Percentiles rank a stretch among this genome's conserved stretches.
Evolutionary conservation across 2,113 vertebrate genomes (phyloP).

Genomic region (Odocoileus hemionus): DNA sequence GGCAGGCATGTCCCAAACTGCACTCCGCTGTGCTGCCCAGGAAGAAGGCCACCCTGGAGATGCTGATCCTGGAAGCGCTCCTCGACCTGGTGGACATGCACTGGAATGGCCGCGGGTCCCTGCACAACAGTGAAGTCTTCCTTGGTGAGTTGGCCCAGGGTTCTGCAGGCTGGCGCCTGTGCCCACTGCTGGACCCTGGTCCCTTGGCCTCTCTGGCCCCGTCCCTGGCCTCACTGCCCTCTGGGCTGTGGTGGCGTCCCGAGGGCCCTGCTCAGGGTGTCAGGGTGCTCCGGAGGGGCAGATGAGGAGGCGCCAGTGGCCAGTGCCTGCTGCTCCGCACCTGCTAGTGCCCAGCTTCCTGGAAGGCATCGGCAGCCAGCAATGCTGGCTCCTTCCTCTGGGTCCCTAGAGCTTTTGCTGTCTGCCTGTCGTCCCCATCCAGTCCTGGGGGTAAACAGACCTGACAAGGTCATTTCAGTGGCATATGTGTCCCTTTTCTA

Average conservation of each 20-base stretch:
- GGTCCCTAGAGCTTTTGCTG: background rate
- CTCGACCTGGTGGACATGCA: constrained; percentile 85
- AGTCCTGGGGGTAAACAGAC: background rate
- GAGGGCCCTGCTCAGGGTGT: background rate
- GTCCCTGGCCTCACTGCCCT: background rate
- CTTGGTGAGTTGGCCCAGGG: constrained; percentile 75
- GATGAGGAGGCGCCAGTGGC: rapidly evolving
- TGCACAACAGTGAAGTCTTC: constrained; percentile 82
- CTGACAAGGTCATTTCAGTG: rapidly evolving
- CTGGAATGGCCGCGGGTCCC: constrained; percentile 80
- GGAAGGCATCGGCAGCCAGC: background rate
- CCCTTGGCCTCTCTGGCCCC: background rate
- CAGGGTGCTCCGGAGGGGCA: background rate
- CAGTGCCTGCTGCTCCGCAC: background rate
- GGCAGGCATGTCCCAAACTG: background rate
- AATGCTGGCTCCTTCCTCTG: background rate
- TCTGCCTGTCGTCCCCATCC: background rate
- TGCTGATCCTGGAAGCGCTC: constrained; percentile 76
- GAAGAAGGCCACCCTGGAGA: constrained; percentile 69
- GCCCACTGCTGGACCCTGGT: background rate
- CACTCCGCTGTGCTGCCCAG: background rate
- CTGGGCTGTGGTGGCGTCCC: background rate
- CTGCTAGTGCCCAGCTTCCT: too few species aligned
- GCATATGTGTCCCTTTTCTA: background rate
- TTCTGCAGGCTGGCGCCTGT: rapidly evolving